phyloP scores from a whole-genome alignment of 2,113 vertebrate genomes.

The Zosterops pallidus region DNA sequence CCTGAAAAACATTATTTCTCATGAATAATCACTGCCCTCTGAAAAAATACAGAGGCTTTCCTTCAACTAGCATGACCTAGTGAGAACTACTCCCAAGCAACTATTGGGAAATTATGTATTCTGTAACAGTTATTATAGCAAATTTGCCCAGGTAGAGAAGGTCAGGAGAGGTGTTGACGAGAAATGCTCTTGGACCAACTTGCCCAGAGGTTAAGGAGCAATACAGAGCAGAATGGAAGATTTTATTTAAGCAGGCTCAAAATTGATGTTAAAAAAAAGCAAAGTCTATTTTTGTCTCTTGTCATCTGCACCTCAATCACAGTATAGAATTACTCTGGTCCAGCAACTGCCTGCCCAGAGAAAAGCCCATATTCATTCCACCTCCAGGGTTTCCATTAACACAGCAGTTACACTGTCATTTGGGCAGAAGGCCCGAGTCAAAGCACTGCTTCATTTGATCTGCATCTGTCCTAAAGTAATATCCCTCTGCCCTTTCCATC shows the following conservation, averaged over 20 bases:
- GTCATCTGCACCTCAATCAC: background rate
- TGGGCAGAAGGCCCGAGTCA: conserved; percentile 39
- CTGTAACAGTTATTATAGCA: background rate
- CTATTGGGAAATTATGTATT: background rate
- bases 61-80: background rate
- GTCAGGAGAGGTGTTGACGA: background rate
- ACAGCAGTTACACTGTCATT: conserved; percentile 54
- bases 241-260: background rate
- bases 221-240: background rate
- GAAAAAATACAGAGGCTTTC: background rate
- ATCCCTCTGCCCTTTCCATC: conserved; percentile 24
- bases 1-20: background rate
- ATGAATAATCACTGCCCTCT: background rate
- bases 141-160: background rate
- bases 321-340: conserved; percentile 32
- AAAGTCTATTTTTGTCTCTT: conserved; percentile 30
- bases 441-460: conserved; percentile 59
- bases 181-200: conserved; percentile 10
- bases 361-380: conserved; percentile 51
- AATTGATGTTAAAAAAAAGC: background rate
- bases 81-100: background rate
- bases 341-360: background rate
- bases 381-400: conserved; percentile 61
- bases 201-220: conserved; percentile 19
- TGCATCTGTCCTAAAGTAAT: conserved; percentile 59